Percentiles rank a stretch among this genome's conserved stretches.
Conservation (phyloP, 2,113 vertebrate genomes). For the Hippoglossus stenolepis region DNA sequence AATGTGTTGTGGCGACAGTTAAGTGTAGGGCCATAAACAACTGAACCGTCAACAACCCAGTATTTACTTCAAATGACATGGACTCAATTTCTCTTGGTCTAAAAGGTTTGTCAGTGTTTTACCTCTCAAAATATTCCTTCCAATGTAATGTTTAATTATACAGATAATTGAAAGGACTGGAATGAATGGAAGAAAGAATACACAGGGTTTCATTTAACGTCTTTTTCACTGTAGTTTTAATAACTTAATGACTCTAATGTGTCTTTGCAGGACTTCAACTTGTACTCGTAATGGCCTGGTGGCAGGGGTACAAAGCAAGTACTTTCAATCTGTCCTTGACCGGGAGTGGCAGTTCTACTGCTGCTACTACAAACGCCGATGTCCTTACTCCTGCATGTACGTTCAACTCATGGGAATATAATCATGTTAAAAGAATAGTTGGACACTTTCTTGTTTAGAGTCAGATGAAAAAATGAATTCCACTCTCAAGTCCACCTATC, state of each 20-base stretch:
- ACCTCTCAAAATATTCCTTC: background rate
- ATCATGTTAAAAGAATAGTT: background rate
- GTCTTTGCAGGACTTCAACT: constrained; percentile 89
- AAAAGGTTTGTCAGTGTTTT: background rate
- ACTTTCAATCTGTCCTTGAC: constrained; percentile 93
- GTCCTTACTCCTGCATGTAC: constrained; percentile 95
- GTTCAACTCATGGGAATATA: constrained; percentile 48
- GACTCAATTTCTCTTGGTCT: background rate
- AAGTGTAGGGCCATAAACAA: constrained; percentile 61
- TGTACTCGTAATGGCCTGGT: constrained; percentile 95
- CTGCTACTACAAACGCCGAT: constrained; percentile 91
- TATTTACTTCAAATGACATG: constrained; percentile 47
- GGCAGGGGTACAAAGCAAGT: constrained; percentile 94
- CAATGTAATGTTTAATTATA: background rate
- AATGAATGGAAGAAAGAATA: background rate
- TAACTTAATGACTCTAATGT: constrained; percentile 15
- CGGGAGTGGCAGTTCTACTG: constrained; percentile 99
- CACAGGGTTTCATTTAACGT: background rate
- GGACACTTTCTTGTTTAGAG: background rate
- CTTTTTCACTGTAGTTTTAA: background rate
- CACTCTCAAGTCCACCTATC: too few species aligned
- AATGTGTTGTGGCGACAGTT: constrained; percentile 73
- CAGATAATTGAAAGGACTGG: background rate
- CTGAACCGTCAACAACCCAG: constrained; percentile 45
- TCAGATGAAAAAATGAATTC: too few species aligned